These are phyloP conservation scores for Zaprionus gabonicus DNA, from an alignment of 1,140 invertebrate genomes.

Conservation along the genomic window DNA sequence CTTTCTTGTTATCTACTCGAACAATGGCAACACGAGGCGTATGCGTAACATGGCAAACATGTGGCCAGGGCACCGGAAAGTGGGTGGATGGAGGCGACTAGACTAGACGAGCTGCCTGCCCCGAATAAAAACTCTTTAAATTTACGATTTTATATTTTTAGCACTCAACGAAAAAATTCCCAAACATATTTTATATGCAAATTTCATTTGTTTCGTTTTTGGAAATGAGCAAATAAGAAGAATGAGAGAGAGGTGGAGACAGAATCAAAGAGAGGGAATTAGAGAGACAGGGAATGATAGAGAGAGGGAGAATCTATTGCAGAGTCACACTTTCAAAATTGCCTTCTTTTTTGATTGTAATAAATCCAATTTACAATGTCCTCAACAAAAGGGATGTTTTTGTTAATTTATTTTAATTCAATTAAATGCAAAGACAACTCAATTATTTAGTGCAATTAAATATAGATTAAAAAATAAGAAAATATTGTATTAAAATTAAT, in stretches of 20 bases:
- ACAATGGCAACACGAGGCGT: conserved; percentile 9
- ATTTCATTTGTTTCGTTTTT: conserved; percentile 13
- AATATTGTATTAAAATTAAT: too few relatives aligned
- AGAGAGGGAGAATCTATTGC: neutral
- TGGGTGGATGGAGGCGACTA: neutral
- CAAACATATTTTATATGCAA: conserved; percentile 30
- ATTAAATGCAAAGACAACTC: too few relatives aligned
- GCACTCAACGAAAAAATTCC: neutral
- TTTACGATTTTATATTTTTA: conserved; percentile 20
- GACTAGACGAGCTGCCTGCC: neutral
- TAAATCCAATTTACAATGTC: neutral
- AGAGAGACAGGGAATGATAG: too few relatives aligned
- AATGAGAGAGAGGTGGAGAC: too few relatives aligned
- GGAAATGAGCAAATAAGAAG: neutral
- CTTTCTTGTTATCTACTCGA: conserved; percentile 10
- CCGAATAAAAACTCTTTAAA: conserved; percentile 20
- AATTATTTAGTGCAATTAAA: too few relatives aligned
- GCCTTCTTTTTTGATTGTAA: neutral
- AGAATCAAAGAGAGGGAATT: neutral
- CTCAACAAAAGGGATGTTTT: too few relatives aligned
- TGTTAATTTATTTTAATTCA: too few relatives aligned
- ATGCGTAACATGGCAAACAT: conserved; percentile 24
- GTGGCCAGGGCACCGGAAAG: neutral
- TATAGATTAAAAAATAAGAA: too few relatives aligned
- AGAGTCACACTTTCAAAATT: neutral